phyloP scores from a whole-genome alignment of 2,113 vertebrate genomes.

The Indicator indicator region DNA sequence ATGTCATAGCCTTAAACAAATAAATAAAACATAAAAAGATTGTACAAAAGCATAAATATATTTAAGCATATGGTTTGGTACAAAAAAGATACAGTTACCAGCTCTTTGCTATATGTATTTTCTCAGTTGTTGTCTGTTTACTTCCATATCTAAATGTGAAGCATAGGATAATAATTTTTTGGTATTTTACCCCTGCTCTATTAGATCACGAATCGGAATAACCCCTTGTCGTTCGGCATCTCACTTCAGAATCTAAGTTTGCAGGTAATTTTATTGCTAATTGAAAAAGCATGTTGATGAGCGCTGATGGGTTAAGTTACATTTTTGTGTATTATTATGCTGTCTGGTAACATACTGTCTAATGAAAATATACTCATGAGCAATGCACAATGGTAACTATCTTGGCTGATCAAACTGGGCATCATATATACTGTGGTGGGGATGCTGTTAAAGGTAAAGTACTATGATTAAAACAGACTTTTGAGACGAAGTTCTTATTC shows the following conservation, averaged over 20 bases:
- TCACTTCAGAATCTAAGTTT: conserved; percentile 97
- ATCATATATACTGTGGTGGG: neutral
- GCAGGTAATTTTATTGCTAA: conserved; percentile 82
- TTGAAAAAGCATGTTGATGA: neutral
- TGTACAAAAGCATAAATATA: neutral
- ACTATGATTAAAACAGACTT: neutral
- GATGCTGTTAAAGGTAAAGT: neutral
- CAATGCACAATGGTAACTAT: neutral
- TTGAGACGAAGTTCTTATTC: neutral
- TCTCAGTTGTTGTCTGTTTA: neutral
- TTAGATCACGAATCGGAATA: conserved; percentile 90
- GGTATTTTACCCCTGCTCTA: neutral
- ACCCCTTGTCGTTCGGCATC: conserved; percentile 92
- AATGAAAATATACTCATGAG: neutral
- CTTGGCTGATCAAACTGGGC: neutral
- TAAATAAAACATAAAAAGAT: neutral
- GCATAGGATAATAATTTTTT: neutral
- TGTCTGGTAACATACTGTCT: neutral
- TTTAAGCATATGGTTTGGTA: neutral
- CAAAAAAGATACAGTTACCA: neutral
- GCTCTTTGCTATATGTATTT: neutral
- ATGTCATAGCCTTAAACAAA: neutral
- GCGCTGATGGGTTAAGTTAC: neutral
- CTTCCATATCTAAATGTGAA: neutral
- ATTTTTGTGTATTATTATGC: neutral